These are phyloP conservation scores for Diplogasteroides magnus DNA, from an alignment of 1,140 invertebrate species.

Conservation along the genomic window DNA sequence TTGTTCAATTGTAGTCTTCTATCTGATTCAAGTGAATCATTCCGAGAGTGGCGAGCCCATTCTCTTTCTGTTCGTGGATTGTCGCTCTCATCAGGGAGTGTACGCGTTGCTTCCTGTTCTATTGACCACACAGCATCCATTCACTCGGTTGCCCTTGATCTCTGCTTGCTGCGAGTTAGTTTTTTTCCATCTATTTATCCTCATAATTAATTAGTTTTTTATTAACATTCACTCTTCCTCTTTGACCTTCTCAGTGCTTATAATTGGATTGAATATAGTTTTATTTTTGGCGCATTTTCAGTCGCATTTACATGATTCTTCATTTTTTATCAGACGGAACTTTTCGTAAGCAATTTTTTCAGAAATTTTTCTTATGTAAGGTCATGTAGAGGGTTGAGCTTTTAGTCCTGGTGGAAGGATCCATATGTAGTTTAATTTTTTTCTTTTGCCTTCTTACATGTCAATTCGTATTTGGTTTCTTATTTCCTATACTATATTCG, in stretches of 20 bases:
- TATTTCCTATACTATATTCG: too few relatives aligned
- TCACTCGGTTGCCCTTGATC: constrained; percentile 22
- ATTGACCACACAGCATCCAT: constrained; percentile 23
- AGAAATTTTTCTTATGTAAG: too few relatives aligned
- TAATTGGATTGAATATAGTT: neutral
- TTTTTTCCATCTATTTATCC: neutral
- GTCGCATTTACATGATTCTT: too few relatives aligned
- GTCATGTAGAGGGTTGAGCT: too few relatives aligned
- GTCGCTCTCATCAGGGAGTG: constrained; percentile 12
- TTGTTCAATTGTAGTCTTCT: constrained; percentile 16
- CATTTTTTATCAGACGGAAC: too few relatives aligned
- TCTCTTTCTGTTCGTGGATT: constrained; percentile 18
- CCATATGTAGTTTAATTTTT: too few relatives aligned
- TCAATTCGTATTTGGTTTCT: too few relatives aligned
- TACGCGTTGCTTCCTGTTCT: constrained; percentile 9
- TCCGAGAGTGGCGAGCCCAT: constrained; percentile 26
- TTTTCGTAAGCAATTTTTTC: too few relatives aligned
- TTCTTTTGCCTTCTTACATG: too few relatives aligned
- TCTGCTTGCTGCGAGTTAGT: constrained; percentile 22
- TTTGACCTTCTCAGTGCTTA: neutral
- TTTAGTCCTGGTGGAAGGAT: too few relatives aligned
- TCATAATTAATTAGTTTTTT: neutral
- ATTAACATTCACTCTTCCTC: neutral
- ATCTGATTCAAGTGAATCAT: constrained; percentile 15
- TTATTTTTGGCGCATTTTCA: too few relatives aligned